Conservation (phyloP, 1,140 invertebrate species). For the Drosophila busckii region DNA sequence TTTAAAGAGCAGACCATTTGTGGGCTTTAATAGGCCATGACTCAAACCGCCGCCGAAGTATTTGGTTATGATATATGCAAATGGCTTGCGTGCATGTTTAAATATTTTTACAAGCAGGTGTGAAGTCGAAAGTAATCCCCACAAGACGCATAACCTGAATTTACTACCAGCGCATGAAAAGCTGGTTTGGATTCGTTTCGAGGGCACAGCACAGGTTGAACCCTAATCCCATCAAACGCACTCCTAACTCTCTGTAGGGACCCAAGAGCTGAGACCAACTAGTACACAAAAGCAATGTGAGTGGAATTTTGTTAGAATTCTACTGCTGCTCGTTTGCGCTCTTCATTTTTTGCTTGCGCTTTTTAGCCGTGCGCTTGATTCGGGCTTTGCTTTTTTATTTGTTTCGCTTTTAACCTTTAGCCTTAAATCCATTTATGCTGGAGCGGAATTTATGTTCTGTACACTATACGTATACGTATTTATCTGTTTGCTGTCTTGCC, state of each 20-base stretch:
- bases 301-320: constrained; percentile 14
- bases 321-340: not conserved
- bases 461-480: constrained; percentile 3
- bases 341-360: constrained; percentile 3
- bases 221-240: not conserved
- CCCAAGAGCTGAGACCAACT: constrained; percentile 9
- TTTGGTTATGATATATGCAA: constrained; percentile 23
- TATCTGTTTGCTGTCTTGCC: not conserved
- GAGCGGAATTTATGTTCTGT: constrained; percentile 6
- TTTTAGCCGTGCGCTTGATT: constrained; percentile 26
- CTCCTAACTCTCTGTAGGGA: too few species aligned
- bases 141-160: constrained; percentile 39
- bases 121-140: constrained; percentile 34
- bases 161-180: constrained; percentile 33
- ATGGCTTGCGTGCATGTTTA: constrained; percentile 21
- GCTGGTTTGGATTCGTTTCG: constrained; percentile 30
- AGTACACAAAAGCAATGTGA: constrained; percentile 8
- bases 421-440: constrained; percentile 4
- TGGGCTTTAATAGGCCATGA: too few species aligned
- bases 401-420: not conserved
- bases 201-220: not conserved
- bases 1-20: too few species aligned
- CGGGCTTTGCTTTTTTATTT: not conserved
- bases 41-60: too few species aligned
- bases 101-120: constrained; percentile 17